phyloP scores from a whole-genome alignment of 2,888 invertebrate species.

The Himalopsyche japonica region DNA sequence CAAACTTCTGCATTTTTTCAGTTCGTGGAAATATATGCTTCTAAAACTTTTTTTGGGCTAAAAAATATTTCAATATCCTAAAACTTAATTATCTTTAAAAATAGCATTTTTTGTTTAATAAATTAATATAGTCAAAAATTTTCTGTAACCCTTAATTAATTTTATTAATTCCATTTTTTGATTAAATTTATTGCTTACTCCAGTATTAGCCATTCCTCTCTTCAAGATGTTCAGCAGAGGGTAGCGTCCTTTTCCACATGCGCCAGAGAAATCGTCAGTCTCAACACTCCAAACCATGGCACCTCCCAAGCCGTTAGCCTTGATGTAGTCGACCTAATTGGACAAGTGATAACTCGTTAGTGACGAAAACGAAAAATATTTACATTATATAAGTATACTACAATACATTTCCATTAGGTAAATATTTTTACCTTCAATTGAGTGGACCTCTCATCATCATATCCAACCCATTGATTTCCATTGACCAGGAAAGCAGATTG shows the following conservation, averaged over 20 bases:
- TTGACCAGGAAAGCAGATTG: slow-evolving; percentile 66
- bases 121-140: no score
- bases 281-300: slow-evolving; percentile 67
- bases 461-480: slow-evolving; percentile 70
- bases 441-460: slow-evolving; percentile 65
- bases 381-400: no score
- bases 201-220: slow-evolving; percentile 5
- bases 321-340: slow-evolving; percentile 20
- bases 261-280: slow-evolving; percentile 62
- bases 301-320: slow-evolving; percentile 53
- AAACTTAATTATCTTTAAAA: no score
- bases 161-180: not conserved
- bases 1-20: no score
- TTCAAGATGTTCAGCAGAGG: slow-evolving; percentile 11
- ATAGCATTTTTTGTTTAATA: no score
- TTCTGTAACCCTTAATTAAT: no score
- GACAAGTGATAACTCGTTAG: not conserved
- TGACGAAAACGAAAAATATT: not conserved
- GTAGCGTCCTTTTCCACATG: slow-evolving; percentile 46
- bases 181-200: not conserved
- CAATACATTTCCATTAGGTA: no score
- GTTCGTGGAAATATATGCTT: no score
- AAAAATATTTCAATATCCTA: no score
- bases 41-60: no score
- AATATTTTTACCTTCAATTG: slow-evolving; percentile 51